Evolutionary conservation across 2,113 vertebrate genomes (phyloP).

Genomic region (Oceanodroma tethys): DNA sequence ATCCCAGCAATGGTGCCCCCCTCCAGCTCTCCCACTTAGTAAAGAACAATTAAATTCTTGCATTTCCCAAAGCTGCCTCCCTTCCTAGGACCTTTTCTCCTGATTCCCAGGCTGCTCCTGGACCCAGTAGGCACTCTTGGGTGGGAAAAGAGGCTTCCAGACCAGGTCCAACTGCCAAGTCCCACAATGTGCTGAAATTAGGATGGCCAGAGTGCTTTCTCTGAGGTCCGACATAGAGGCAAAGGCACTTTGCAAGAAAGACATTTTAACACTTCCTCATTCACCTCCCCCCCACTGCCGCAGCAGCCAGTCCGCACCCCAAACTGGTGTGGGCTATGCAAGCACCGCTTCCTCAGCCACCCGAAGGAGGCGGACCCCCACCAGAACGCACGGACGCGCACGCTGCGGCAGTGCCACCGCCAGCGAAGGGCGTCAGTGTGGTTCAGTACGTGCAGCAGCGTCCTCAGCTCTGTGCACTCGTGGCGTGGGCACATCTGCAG

Average conservation of each 20-base stretch:
- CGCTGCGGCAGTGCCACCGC: neutral
- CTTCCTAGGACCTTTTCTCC: neutral
- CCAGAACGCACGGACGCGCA: rapidly evolving
- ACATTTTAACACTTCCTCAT: neutral
- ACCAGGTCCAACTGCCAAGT: neutral
- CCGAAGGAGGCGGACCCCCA: rapidly evolving
- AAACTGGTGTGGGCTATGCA: rapidly evolving
- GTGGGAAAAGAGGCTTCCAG: neutral
- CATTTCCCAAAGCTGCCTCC: neutral
- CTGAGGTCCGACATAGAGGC: neutral
- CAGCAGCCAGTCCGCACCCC: rapidly evolving
- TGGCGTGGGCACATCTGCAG: neutral
- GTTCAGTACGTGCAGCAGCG: neutral
- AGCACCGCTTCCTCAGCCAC: neutral
- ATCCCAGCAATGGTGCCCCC: neutral
- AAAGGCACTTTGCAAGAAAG: neutral
- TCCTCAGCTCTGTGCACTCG: rapidly evolving
- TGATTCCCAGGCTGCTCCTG: neutral
- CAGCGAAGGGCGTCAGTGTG: rapidly evolving
- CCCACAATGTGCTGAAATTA: neutral
- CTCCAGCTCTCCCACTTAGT: neutral
- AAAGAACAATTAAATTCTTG: neutral
- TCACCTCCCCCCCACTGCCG: neutral
- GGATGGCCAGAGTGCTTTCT: neutral
- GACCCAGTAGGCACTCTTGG: neutral